Evolutionary conservation across 2,888 invertebrate species (phyloP).

Genomic region (Hypercompe scribonia): DNA sequence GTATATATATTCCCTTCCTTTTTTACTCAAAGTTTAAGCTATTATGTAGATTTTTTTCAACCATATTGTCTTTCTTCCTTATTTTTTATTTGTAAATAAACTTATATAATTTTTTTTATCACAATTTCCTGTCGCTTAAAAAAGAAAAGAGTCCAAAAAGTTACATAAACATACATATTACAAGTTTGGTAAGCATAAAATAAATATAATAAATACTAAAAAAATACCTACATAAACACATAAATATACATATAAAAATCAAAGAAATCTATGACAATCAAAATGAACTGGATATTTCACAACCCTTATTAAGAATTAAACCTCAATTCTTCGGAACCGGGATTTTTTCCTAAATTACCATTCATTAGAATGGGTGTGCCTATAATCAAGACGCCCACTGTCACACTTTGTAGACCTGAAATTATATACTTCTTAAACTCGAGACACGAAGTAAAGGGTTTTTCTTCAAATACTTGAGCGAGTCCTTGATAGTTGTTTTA

Average conservation of each 20-base stretch:
- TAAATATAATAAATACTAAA: background rate
- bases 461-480: constrained; percentile 3
- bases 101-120: too few relatives aligned
- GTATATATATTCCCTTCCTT: too few relatives aligned
- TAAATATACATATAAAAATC: background rate
- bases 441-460: constrained; percentile 39
- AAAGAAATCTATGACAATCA: background rate
- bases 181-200: too few relatives aligned
- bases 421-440: constrained; percentile 37
- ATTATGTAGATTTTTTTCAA: too few relatives aligned
- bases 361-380: constrained; percentile 6
- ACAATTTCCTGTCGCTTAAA: too few relatives aligned
- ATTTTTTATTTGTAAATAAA: too few relatives aligned
- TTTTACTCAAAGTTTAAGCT: too few relatives aligned
- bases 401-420: constrained; percentile 26
- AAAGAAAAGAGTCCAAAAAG: too few relatives aligned
- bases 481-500: constrained; percentile 5
- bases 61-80: too few relatives aligned
- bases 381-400: constrained; percentile 35
- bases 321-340: background rate
- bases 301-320: constrained; percentile 6
- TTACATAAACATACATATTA: too few relatives aligned
- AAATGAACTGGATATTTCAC: background rate
- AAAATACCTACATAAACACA: background rate
- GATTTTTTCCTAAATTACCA: background rate